Evolutionary conservation across 1,140 invertebrate species (phyloP).

Genomic region (Atopsyche davidsoni): DNA sequence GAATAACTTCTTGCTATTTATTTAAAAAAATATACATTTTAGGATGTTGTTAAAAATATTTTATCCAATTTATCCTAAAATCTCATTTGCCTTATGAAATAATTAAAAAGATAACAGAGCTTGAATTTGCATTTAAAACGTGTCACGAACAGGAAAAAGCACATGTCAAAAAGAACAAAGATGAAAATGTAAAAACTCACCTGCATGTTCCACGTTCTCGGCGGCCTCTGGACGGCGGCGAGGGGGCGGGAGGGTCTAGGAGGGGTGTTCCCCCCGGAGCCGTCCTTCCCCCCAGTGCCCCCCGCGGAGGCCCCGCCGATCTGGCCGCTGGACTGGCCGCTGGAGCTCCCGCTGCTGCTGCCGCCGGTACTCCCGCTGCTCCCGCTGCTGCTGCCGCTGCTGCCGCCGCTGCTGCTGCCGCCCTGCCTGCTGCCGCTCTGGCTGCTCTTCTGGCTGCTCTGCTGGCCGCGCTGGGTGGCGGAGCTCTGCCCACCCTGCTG

Average conservation of each 20-base stretch:
- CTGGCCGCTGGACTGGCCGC: constrained; percentile 7
- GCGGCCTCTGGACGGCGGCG: constrained; percentile 29
- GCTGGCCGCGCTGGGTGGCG: neutral
- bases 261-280: constrained; percentile 28
- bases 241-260: constrained; percentile 29
- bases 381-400: constrained; percentile 32
- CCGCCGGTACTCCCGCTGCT: constrained; percentile 29
- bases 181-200: no score
- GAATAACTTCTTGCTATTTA: no score
- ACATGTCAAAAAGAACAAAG: no score
- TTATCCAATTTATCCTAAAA: no score
- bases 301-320: constrained; percentile 3
- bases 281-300: neutral
- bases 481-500: constrained; percentile 20
- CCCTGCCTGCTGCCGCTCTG: constrained; percentile 16
- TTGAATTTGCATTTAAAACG: no score
- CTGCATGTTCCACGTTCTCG: constrained; percentile 46
- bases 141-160: no score
- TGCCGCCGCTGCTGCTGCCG: constrained; percentile 12
- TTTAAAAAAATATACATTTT: no score
- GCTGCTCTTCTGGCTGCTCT: neutral
- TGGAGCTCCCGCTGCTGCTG: constrained; percentile 6
- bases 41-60: no score
- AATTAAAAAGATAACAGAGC: no score
- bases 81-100: no score